Percentiles rank a stretch among this genome's conserved stretches.
Evolutionary conservation across 2,888 invertebrate species (phyloP).

Genomic region (Drosophila recens): DNA sequence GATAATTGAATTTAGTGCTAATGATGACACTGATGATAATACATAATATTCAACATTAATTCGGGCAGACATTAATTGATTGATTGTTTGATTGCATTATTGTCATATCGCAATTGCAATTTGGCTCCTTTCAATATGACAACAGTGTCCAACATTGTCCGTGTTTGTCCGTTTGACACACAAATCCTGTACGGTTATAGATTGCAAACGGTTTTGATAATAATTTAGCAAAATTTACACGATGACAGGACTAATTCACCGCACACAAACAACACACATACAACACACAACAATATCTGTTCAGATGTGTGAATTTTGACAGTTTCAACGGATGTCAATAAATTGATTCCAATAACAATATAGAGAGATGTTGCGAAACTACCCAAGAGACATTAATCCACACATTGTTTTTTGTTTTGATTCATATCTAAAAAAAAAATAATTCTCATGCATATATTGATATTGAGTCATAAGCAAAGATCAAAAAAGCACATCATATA

Average conservation of each 20-base stretch:
- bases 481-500: not conserved
- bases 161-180: constrained; percentile 13
- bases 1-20: constrained; percentile 79
- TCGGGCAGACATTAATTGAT: constrained; percentile 78
- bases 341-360: constrained; percentile 41
- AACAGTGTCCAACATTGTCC: not conserved
- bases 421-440: not conserved
- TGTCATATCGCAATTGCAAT: constrained; percentile 76
- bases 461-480: not conserved
- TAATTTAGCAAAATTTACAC: constrained; percentile 74
- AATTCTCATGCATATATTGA: not conserved
- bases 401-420: not conserved
- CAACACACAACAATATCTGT: constrained; percentile 3
- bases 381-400: not conserved
- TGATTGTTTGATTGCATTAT: constrained; percentile 82
- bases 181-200: constrained; percentile 28
- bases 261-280: constrained; percentile 20
- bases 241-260: constrained; percentile 76
- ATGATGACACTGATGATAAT: constrained; percentile 77
- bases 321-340: constrained; percentile 47
- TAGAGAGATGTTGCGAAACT: constrained; percentile 7
- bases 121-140: constrained; percentile 37
- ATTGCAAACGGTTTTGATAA: constrained; percentile 59
- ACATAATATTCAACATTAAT: constrained; percentile 76
- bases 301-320: constrained; percentile 4